phyloP scores from a whole-genome alignment of 2,888 invertebrate species.

The Heliconius ismenius region DNA sequence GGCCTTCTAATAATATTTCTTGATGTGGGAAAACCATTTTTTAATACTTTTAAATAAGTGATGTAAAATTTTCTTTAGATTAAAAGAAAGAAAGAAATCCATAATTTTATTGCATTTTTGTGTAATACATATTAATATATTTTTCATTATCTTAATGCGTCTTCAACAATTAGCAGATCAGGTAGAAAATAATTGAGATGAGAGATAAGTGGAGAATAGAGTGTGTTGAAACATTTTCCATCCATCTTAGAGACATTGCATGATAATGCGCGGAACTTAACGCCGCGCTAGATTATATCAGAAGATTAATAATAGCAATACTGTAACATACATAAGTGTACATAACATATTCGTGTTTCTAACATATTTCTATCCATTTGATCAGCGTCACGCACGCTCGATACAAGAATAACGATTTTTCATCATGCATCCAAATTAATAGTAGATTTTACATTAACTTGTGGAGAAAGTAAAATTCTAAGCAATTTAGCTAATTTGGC shows the following conservation, averaged over 20 bases:
- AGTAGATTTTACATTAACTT: conserved; percentile 32
- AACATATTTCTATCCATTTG: neutral
- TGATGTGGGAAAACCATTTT: too few species aligned
- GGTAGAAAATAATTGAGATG: too few species aligned
- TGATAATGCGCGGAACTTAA: neutral
- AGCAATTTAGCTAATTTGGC: conserved; percentile 26
- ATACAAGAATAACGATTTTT: conserved; percentile 15
- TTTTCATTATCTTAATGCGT: too few species aligned
- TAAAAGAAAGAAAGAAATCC: too few species aligned
- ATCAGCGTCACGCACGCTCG: conserved; percentile 24
- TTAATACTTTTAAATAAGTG: too few species aligned
- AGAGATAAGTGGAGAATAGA: too few species aligned
- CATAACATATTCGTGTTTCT: conserved; percentile 7
- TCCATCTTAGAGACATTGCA: neutral
- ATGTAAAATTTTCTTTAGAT: too few species aligned
- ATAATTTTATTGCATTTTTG: too few species aligned
- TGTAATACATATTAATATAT: too few species aligned
- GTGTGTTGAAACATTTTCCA: neutral
- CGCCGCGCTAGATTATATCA: neutral
- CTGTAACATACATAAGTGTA: neutral
- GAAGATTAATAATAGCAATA: neutral
- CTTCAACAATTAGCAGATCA: too few species aligned
- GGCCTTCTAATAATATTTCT: too few species aligned
- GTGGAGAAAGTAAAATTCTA: conserved; percentile 40
- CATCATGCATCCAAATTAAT: conserved; percentile 20